Evolutionary conservation across 2,888 invertebrate species (phyloP).

Genomic region (Carabus problematicus): DNA sequence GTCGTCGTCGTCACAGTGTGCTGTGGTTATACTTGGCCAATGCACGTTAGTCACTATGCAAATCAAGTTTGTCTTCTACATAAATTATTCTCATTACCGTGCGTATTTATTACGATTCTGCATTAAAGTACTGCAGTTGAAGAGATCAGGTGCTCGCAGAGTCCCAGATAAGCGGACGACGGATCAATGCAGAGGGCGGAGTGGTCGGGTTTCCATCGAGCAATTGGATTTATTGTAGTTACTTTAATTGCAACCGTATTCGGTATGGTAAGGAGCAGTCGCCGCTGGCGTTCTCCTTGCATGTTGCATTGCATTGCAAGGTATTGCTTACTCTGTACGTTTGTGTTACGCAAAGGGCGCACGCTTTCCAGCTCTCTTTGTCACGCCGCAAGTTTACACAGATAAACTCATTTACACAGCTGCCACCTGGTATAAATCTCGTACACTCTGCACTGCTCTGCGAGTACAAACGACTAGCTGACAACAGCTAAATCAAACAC

Average conservation of each 20-base stretch:
- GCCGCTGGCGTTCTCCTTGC: neutral
- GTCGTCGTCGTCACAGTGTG: neutral
- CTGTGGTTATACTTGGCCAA: constrained; percentile 6
- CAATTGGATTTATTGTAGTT: constrained; percentile 14
- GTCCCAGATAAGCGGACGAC: constrained; percentile 10
- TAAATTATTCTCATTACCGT: constrained; percentile 55
- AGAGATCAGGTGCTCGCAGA: neutral
- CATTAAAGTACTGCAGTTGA: constrained; percentile 48
- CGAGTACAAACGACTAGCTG: neutral
- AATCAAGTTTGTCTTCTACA: constrained; percentile 50
- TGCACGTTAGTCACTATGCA: constrained; percentile 54
- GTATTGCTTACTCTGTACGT: too few species aligned
- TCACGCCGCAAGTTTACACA: neutral
- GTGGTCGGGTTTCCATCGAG: neutral
- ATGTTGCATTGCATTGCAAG: neutral
- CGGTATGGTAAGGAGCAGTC: constrained; percentile 14
- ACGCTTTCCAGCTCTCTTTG: neutral
- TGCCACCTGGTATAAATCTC: neutral
- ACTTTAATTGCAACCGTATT: constrained; percentile 22
- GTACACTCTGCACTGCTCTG: neutral
- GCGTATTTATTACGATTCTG: constrained; percentile 52
- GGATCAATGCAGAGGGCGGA: neutral
- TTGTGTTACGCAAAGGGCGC: neutral
- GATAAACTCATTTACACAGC: neutral
- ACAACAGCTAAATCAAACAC: too few species aligned